Evolutionary conservation across 1,140 invertebrate species (phyloP).

Genomic region (Lanistes nyassanus): DNA sequence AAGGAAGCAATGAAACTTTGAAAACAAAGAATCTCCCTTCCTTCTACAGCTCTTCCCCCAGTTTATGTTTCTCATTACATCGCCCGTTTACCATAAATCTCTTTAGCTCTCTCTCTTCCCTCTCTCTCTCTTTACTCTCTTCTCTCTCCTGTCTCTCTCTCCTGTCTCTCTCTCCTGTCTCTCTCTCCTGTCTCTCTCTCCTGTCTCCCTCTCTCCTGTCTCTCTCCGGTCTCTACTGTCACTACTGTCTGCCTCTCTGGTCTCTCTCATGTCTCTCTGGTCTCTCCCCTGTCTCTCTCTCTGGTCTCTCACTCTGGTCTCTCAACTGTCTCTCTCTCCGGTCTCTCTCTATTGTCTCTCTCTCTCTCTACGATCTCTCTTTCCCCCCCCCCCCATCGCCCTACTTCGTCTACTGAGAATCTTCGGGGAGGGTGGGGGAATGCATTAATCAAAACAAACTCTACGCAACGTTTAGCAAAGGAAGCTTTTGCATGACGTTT

Average conservation of each 20-base stretch:
- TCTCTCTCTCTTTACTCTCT: not conserved
- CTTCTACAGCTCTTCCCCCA: not conserved
- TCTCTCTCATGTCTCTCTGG: too few relatives aligned
- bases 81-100: too few relatives aligned
- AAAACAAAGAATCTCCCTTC: not conserved
- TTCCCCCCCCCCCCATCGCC: too few relatives aligned
- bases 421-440: not conserved
- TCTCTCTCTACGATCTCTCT: too few relatives aligned
- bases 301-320: too few relatives aligned
- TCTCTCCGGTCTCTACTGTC: too few relatives aligned
- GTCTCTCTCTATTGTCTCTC: too few relatives aligned
- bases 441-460: not conserved
- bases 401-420: too few relatives aligned
- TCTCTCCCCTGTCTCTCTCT: constrained; percentile 2
- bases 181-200: not conserved
- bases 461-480: too few relatives aligned
- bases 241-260: too few relatives aligned
- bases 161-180: not conserved
- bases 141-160: not conserved
- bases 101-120: too few relatives aligned
- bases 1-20: not conserved
- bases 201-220: not conserved
- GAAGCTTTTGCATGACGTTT: not conserved
- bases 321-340: too few relatives aligned
- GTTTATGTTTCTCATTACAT: constrained; percentile 10